Conservation (phyloP, 2,113 vertebrate species). For the Megaceryle maxima region DNA sequence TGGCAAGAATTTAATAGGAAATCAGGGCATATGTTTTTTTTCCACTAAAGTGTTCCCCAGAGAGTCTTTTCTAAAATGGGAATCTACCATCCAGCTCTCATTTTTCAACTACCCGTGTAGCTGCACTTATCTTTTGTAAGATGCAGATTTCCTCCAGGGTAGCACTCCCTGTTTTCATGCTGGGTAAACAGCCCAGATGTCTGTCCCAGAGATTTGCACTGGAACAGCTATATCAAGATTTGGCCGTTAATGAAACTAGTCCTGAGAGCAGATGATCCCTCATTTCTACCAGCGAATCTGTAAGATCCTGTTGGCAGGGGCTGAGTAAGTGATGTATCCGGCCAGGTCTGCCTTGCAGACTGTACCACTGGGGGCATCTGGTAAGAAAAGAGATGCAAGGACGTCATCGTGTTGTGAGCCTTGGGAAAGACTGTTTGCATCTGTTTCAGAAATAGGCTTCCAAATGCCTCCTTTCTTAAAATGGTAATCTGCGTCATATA, state of each 20-base stretch:
- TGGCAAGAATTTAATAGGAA: not conserved
- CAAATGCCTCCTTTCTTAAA: not conserved
- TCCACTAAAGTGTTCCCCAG: not conserved
- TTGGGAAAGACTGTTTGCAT: not conserved
- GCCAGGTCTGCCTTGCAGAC: not conserved
- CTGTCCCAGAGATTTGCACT: not conserved
- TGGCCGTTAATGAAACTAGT: not conserved
- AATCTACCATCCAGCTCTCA: not conserved
- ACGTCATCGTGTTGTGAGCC: fast-evolving
- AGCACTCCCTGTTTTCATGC: not conserved
- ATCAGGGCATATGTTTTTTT: not conserved
- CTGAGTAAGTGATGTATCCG: not conserved
- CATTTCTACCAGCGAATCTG: not conserved
- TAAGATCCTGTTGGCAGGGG: not conserved
- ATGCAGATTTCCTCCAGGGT: not conserved
- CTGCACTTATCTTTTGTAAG: not conserved
- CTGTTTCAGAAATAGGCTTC: not conserved
- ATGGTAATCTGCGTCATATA: not conserved
- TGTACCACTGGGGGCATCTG: not conserved
- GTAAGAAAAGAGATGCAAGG: not conserved
- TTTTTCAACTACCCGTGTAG: not conserved
- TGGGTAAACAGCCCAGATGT: not conserved
- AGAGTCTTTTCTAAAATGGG: not conserved
- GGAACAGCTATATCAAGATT: not conserved
- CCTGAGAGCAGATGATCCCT: not conserved